These are phyloP conservation scores for Phalacrocorax aristotelis DNA, from an alignment of 2,113 vertebrate species.

Conservation along the genomic window DNA sequence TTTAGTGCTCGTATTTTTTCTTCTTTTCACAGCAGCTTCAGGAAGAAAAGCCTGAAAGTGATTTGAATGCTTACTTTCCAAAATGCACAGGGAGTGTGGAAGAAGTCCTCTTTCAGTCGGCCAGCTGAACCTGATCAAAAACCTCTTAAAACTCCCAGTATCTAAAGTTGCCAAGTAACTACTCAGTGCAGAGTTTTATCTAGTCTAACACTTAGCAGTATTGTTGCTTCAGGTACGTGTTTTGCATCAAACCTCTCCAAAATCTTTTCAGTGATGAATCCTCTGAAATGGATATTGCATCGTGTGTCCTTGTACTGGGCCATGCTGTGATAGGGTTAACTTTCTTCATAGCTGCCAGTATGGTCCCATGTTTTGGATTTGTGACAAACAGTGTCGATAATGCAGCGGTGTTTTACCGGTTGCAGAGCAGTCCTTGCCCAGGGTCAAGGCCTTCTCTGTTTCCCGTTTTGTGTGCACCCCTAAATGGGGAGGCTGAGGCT, in stretches of 20 bases:
- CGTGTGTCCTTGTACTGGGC: background rate
- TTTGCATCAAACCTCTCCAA: background rate
- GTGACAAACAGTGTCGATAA: background rate
- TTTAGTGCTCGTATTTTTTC: background rate
- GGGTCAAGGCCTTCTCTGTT: background rate
- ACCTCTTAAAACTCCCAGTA: background rate
- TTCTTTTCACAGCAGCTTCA: background rate
- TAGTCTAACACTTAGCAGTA: background rate
- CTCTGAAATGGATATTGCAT: background rate
- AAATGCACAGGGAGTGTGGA: background rate
- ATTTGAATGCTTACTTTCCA: background rate
- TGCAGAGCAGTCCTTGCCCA: background rate
- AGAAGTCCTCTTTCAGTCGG: background rate
- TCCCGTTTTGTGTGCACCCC: background rate
- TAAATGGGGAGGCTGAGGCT: background rate
- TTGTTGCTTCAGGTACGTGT: background rate
- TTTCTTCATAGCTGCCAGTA: background rate
- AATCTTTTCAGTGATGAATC: background rate
- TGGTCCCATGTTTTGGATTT: background rate
- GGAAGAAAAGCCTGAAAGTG: background rate
- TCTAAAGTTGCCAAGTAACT: background rate
- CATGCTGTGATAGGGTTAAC: background rate
- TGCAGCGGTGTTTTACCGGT: background rate
- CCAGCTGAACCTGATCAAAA: background rate
- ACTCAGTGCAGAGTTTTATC: background rate